phyloP scores from a whole-genome alignment of 2,797 vertebrate genomes.

The Macropodus opercularis region DNA sequence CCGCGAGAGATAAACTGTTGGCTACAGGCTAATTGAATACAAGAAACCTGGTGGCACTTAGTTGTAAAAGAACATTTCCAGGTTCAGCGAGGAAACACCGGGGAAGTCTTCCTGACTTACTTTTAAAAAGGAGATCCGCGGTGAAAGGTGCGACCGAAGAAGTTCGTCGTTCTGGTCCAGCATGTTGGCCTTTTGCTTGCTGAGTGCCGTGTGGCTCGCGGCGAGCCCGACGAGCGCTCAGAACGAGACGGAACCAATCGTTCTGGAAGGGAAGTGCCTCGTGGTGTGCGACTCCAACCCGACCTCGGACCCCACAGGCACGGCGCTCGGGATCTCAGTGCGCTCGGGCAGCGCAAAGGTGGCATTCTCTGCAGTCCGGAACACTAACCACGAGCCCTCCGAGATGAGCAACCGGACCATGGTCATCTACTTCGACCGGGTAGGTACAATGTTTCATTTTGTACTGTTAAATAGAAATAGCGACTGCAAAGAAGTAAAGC shows the following conservation, averaged over 20 bases:
- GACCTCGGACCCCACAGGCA: slow-evolving; percentile 92
- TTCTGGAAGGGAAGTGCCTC: slow-evolving; percentile 95
- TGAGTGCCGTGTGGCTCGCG: slow-evolving; percentile 87
- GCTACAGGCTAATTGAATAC: slow-evolving; percentile 10
- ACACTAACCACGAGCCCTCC: slow-evolving; percentile 98
- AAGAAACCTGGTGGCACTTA: slow-evolving; percentile 15
- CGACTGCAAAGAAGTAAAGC: neutral
- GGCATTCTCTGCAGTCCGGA: slow-evolving; percentile 95
- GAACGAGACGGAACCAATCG: slow-evolving; percentile 96
- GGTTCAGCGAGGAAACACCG: slow-evolving; percentile 28
- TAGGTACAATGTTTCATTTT: slow-evolving; percentile 59
- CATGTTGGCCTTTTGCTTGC: slow-evolving; percentile 86
- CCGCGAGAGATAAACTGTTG: slow-evolving; percentile 30
- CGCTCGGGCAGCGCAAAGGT: slow-evolving; percentile 96
- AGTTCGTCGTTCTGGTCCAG: slow-evolving; percentile 54
- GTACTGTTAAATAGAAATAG: rapidly evolving
- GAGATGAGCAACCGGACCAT: slow-evolving; percentile 99
- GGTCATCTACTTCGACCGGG: slow-evolving; percentile 99
- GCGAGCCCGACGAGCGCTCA: slow-evolving; percentile 82
- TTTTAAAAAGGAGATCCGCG: slow-evolving; percentile 51
- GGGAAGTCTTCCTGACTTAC: slow-evolving; percentile 42
- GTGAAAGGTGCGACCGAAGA: slow-evolving; percentile 50
- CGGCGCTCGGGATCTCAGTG: slow-evolving; percentile 97
- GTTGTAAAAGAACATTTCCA: neutral
- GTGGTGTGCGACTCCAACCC: slow-evolving; percentile 98